Base-by-base conservation (phyloP, 2,113 vertebrate genomes). In the Lipotes vexillifer region DNA sequence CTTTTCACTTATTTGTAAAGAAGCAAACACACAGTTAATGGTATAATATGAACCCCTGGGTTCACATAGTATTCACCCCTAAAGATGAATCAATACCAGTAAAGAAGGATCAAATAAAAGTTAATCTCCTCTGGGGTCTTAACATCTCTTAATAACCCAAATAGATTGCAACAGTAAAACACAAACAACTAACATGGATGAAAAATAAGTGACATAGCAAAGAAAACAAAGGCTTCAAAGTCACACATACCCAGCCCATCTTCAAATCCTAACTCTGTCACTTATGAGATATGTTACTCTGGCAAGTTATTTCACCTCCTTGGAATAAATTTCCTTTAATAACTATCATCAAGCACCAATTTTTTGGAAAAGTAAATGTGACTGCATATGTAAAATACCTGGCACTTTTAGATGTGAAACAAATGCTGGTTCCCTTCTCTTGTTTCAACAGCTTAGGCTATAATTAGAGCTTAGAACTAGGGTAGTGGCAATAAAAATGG, bases 391-490 rank as follows among this genome's bases (percentile, higher is more conserved):
- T n/a, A 78, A 95, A 95, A 88, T 80, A 75, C 49, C 44, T 82
- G 18, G 20, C 8, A 90, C 75, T 88, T 78, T 3, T 41, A 85
- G 33, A 87, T 71, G 63, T 23, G 38, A 71, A 85, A 78, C 13
- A 94, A 93, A 74, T 29, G 33, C 23, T 80, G 31, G 15, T 90
- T 68, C 78, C 17, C 13, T 20, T 87, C 74, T 49, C 88, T 78
- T 69, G 14, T 89, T 92, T 81, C 83, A 93, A 81, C 8, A 94
- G 33, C 23, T n/a, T n/a, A 21, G 15, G 57, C 65, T 88, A 85
- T 41, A 91, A 92, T 65, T 44, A 88, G 85, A 72, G 20, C 71
- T 96, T 11, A 93, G n/a, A 91, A 81, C 29, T 82, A 93, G 41
- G 27, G 12, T 10, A 68, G 87, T 9, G 59, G 46, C 78, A 88